phyloP scores from a whole-genome alignment of 2,888 invertebrate species.

The Drosophila eohydei region DNA sequence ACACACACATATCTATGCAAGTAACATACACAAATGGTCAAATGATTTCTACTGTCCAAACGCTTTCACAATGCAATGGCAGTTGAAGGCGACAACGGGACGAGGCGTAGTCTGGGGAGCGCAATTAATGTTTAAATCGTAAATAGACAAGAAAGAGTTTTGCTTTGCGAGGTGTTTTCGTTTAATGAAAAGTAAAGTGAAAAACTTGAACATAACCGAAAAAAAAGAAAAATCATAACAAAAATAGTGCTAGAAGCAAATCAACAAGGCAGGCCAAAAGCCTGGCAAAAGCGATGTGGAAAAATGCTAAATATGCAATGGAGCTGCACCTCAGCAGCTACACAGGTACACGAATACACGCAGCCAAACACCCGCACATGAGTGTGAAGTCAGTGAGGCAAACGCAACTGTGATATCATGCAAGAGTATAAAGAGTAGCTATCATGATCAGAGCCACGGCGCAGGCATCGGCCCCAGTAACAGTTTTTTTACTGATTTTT shows the following conservation, averaged over 20 bases:
- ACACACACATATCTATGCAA: background rate
- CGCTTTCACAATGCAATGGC: conserved; percentile 72
- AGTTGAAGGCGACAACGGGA: conserved; percentile 30
- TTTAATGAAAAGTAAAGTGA: conserved; percentile 58
- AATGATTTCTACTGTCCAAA: conserved; percentile 71
- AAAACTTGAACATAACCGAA: conserved; percentile 52
- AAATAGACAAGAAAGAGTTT: conserved; percentile 73
- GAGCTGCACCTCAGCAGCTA: conserved; percentile 47
- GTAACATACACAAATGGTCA: conserved; percentile 65
- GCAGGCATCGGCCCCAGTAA: conserved; percentile 25
- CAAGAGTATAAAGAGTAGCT: conserved; percentile 11
- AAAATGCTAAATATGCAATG: conserved; percentile 50
- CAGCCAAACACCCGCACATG: conserved; percentile 8
- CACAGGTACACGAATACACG: conserved; percentile 10
- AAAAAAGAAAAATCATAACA: conserved; percentile 28
- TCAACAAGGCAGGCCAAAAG: conserved; percentile 10
- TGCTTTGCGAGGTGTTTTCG: conserved; percentile 46
- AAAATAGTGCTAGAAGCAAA: conserved; percentile 36
- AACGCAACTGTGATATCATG: conserved; percentile 43
- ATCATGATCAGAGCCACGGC: conserved; percentile 34
- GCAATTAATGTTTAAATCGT: conserved; percentile 76
- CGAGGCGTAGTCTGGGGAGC: conserved; percentile 35
- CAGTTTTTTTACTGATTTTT: conserved; percentile 36
- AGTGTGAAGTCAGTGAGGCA: conserved; percentile 36
- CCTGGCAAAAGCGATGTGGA: conserved; percentile 30